These are phyloP conservation scores for Coregonus clupeaformis DNA, from an alignment of 2,113 vertebrate species.

Conservation along the genomic window DNA sequence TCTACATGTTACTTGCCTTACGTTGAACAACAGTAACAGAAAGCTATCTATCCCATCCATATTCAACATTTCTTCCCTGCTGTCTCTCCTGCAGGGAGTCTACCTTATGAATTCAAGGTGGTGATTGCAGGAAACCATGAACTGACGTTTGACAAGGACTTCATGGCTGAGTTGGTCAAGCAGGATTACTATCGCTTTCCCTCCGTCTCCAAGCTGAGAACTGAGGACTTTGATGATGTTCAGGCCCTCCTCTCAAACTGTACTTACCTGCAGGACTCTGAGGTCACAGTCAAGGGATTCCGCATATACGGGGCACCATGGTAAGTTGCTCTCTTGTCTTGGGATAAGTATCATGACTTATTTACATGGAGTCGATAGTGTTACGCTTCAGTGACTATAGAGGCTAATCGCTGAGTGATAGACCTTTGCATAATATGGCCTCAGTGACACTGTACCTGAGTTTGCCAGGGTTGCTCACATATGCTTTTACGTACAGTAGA, in stretches of 20 bases:
- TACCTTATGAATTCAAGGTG: slow-evolving; percentile 92
- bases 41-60: too few species aligned
- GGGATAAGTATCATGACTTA: too few species aligned
- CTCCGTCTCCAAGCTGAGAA: slow-evolving; percentile 92
- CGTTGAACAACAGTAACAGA: too few species aligned
- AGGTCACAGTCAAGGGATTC: slow-evolving; percentile 91
- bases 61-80: background rate
- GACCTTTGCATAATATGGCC: too few species aligned
- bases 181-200: slow-evolving; percentile 96
- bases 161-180: slow-evolving; percentile 92
- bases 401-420: too few species aligned
- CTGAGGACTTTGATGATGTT: slow-evolving; percentile 94
- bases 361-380: too few species aligned
- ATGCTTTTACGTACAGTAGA: too few species aligned
- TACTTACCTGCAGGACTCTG: slow-evolving; percentile 92
- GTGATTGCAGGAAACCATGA: slow-evolving; percentile 93
- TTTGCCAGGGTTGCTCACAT: too few species aligned
- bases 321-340: slow-evolving; percentile 71
- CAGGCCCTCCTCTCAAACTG: slow-evolving; percentile 90
- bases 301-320: slow-evolving; percentile 88
- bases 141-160: slow-evolving; percentile 93
- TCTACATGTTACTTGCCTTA: background rate
- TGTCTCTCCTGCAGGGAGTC: slow-evolving; percentile 75
- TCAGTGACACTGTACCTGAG: too few species aligned
- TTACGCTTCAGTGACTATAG: too few species aligned